Evolutionary conservation across 2,888 invertebrate species (phyloP).

Genomic region (Rhagium mordax): DNA sequence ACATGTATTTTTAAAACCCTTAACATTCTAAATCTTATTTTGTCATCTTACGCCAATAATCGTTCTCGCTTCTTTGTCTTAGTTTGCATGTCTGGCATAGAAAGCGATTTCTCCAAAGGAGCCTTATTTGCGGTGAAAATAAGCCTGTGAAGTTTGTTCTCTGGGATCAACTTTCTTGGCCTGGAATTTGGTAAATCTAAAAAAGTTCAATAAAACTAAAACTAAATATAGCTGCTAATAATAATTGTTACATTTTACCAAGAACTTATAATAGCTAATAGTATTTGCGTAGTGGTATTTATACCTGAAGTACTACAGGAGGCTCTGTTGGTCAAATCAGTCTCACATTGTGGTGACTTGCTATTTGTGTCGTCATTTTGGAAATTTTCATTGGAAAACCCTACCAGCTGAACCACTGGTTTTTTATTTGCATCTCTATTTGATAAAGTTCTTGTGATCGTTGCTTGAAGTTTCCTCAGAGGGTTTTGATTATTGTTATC

Average conservation of each 20-base stretch:
- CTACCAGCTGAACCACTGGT: conserved; percentile 65
- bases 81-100: conserved; percentile 88
- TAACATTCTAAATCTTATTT: background rate
- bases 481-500: conserved; percentile 63
- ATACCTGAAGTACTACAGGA: conserved; percentile 64
- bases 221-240: background rate
- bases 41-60: conserved; percentile 78
- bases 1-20: background rate
- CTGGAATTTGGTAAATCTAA: conserved; percentile 49
- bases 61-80: conserved; percentile 81
- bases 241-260: background rate
- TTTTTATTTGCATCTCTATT: conserved; percentile 67
- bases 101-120: conserved; percentile 84
- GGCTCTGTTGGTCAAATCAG: conserved; percentile 57
- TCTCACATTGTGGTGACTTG: conserved; percentile 55
- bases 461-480: conserved; percentile 66
- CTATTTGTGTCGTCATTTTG: conserved; percentile 56
- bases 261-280: background rate
- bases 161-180: conserved; percentile 67
- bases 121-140: conserved; percentile 67
- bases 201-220: conserved; percentile 8
- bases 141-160: conserved; percentile 68
- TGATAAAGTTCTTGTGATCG: conserved; percentile 72
- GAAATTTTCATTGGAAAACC: conserved; percentile 66
- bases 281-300: background rate